Base-by-base conservation (phyloP, 2,888 invertebrate species). In the Aquatica leii region DNA sequence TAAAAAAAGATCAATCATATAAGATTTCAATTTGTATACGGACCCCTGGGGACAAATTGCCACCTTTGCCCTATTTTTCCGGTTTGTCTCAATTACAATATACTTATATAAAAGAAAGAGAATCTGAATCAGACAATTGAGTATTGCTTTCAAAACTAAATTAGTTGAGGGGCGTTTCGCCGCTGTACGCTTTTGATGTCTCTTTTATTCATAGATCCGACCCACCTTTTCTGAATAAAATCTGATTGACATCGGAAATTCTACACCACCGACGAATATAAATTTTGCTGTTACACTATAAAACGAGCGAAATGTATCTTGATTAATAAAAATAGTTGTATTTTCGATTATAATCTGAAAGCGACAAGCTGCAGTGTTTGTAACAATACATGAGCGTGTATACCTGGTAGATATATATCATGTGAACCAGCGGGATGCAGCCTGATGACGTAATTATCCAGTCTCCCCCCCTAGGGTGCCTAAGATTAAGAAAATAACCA, bases 361-460 rank as follows among this genome's bases (percentile, higher is more conserved):
- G 76, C 74, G 76, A 77, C 76, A 77, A 75, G 76, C 71, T 75
- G 76, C 74, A 74, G 74, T 74, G 75, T 77, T 76, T 74, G 73
- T 75, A 77, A 77, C 78, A 77, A 78, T 77, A 75, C 73, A 73
- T 67, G 73, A 71, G 68, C 76, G 72, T 75, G 74, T 74, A 73
- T 63, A 66, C 67, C 73, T 65, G 74, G 72, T 72, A 72, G 71
- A 71, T 71, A 73, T 76, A 75, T 76, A 76, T 76, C 76, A 74
- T 71, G 71, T 57, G 63, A 61, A 71, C 34, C 75, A 71, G 71
- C 76, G 71, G 73, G 75, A 66, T 64, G 73, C 71, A 71, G 69
- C 68, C 72, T 76, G 77, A 79, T 78, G 78, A 79, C 79, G 78
- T 79, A 78, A 79, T 79, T 78, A 79, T 76, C 76, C 72, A 73